These are phyloP conservation scores for Nycticryphes semicollaris DNA, from an alignment of 2,113 vertebrate species.

Conservation along the genomic window DNA sequence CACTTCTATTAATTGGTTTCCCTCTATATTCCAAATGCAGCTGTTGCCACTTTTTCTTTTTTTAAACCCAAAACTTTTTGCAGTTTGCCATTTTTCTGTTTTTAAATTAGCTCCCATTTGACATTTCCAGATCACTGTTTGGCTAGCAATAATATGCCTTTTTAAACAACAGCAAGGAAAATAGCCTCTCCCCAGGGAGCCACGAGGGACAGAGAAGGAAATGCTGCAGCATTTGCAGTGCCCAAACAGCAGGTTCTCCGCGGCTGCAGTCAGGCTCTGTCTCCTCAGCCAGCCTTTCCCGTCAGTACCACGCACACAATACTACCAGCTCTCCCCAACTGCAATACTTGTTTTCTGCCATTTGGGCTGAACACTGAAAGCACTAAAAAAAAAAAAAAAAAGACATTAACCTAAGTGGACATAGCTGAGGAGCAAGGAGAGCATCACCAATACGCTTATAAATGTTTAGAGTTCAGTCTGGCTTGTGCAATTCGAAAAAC, in stretches of 20 bases:
- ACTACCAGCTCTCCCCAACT: background rate
- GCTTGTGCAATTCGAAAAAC: background rate
- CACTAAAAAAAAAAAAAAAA: background rate
- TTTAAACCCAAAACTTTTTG: background rate
- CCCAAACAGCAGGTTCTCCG: background rate
- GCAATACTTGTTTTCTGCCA: background rate
- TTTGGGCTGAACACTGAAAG: background rate
- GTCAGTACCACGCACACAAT: background rate
- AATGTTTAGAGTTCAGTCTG: background rate
- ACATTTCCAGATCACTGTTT: background rate
- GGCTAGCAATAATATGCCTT: background rate
- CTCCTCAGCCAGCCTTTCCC: background rate
- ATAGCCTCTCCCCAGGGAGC: background rate
- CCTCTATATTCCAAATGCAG: background rate
- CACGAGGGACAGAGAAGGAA: background rate
- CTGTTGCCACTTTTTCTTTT: background rate
- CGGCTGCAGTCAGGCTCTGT: background rate
- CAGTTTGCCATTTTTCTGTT: background rate
- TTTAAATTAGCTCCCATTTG: background rate
- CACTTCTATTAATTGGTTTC: background rate
- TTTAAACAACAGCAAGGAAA: background rate
- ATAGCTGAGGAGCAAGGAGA: background rate
- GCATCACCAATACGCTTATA: background rate
- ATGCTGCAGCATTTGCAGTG: background rate
- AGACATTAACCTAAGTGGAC: background rate